These are phyloP conservation scores for Ptilonorhynchus violaceus DNA, from an alignment of 2,113 vertebrate species.

Conservation along the genomic window DNA sequence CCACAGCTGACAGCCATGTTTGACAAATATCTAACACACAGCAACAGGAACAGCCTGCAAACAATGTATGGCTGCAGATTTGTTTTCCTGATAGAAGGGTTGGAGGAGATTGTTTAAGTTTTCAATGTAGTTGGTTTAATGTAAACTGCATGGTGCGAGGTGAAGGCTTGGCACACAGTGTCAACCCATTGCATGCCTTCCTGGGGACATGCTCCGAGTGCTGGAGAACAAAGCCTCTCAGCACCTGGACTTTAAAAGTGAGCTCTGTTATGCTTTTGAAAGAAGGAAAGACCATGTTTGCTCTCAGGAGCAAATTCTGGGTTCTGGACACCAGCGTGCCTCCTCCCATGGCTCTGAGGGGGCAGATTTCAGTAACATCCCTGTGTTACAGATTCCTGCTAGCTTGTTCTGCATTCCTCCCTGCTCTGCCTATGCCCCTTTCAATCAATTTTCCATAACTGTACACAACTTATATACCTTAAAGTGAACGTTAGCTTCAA, in stretches of 20 bases:
- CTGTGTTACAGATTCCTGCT: background rate
- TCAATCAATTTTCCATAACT: background rate
- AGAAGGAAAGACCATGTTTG: background rate
- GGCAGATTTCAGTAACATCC: background rate
- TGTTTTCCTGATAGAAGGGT: background rate
- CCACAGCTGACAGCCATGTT: background rate
- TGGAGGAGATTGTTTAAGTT: background rate
- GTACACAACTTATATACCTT: background rate
- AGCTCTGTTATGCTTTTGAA: background rate
- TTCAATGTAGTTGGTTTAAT: background rate
- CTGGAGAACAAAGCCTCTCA: background rate
- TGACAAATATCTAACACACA: background rate
- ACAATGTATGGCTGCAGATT: fast-evolving
- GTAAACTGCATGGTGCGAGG: background rate
- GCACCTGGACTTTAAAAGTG: background rate
- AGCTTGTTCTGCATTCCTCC: background rate
- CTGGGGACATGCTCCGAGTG: background rate
- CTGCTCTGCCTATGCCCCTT: background rate
- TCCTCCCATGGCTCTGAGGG: background rate
- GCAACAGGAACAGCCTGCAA: background rate
- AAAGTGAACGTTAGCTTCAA: background rate
- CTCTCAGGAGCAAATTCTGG: background rate
- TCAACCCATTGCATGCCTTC: background rate
- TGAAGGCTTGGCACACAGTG: background rate
- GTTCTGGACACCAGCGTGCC: background rate